Evolutionary conservation across 2,797 vertebrate genomes (phyloP).

Genomic region (Oreochromis grahami): DNA sequence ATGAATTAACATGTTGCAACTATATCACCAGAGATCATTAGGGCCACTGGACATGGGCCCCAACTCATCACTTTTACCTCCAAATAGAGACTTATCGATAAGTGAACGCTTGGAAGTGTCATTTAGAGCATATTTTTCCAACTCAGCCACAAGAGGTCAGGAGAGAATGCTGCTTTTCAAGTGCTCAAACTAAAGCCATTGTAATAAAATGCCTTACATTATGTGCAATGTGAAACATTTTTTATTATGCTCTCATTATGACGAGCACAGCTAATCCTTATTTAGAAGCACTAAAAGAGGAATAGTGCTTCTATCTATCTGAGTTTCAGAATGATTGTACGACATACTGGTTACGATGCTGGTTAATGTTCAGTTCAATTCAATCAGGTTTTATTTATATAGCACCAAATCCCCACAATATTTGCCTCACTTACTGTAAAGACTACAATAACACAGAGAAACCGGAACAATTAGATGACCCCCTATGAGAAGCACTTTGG

Average conservation of each 20-base stretch:
- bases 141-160: conserved; percentile 52
- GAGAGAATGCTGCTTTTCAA: conserved; percentile 6
- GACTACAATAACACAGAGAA: background rate
- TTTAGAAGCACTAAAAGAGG: background rate
- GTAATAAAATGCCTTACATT: background rate
- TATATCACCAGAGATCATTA: background rate
- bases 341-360: background rate
- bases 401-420: background rate
- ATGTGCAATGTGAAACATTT: background rate
- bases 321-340: background rate
- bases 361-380: background rate
- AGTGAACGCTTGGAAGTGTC: background rate
- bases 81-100: background rate
- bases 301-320: background rate
- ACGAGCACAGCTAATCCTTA: background rate
- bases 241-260: background rate
- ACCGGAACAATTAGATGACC: background rate
- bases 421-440: background rate
- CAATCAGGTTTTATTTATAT: background rate
- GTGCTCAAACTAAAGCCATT: background rate
- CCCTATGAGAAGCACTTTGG: background rate
- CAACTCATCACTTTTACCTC: background rate
- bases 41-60: background rate
- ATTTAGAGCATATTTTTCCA: background rate
- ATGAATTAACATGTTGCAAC: background rate